Base-by-base conservation (phyloP, 2,888 invertebrate genomes). In the Synergus umbraculus region DNA sequence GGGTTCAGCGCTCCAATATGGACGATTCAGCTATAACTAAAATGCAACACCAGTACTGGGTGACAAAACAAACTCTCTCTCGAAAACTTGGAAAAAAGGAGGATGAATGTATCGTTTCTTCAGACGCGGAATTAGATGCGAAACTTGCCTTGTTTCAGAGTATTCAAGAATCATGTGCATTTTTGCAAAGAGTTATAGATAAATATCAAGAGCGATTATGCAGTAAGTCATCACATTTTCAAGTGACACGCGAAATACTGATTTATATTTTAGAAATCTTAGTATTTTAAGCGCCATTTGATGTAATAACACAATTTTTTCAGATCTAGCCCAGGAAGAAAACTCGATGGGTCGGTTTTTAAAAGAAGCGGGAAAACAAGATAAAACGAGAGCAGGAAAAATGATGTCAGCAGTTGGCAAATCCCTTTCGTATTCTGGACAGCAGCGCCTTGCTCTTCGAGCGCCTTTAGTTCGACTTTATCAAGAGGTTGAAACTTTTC, bases 1-100 rank as follows among this genome's bases (percentile, higher is more conserved):
- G 93, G 91, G 92, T 93, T 49, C 93, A 93, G 79, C 92, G 93
- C 77, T 91, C 92, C 60, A 93, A 93, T 79, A 79, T 88, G 43
- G 88, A 89, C 43, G 91, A 93, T 79, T 93, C 94, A 29, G 87
- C 94, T 9, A 91, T 94, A 12, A 92, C 93, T 22, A 95, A 95
- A 90, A 96, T 98, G 95, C 97, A 98, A 92, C 97, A 98, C 93
- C 98, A 98, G 87, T 99, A 97, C 93, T 99, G 99, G 99, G 97
- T 99, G 79, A 99, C 99, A 9, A 99, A 99, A 92, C 99, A 99
- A 93, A 96, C 97, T 80, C 96, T 99, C 67, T 95, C 97, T 85
- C 95, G 97, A 89, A 98, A 98, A 93, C 93, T 99, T 76, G 98
- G 98, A 49, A 97, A 97, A 87, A 99, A 99, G 93, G 99, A 99